Percentiles rank a stretch among this genome's conserved stretches.
These are phyloP conservation scores for Pterocles gutturalis DNA, from an alignment of 2,113 vertebrate species.

Conservation along the genomic window DNA sequence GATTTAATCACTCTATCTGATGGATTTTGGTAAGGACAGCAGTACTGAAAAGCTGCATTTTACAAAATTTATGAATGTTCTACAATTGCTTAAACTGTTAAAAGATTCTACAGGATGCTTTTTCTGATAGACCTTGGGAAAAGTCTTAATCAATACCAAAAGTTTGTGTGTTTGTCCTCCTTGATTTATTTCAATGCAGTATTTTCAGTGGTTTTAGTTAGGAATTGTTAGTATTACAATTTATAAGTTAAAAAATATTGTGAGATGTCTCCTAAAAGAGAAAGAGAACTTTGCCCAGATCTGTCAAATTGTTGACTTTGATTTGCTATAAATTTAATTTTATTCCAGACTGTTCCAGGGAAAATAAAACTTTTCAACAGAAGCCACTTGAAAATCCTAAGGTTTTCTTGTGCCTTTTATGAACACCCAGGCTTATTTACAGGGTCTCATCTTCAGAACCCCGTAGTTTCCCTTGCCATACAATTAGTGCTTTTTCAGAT, in stretches of 20 bases:
- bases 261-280: not conserved
- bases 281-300: not conserved
- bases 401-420: not conserved
- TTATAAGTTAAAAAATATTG: not conserved
- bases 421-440: not conserved
- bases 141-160: not conserved
- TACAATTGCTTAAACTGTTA: not conserved
- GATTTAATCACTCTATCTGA: conserved; percentile 72
- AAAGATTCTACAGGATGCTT: not conserved
- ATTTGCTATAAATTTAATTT: not conserved
- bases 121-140: not conserved
- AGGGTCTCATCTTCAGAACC: not conserved
- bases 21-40: conserved; percentile 16
- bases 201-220: not conserved
- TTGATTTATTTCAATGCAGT: not conserved
- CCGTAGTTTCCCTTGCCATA: not conserved
- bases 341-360: not conserved
- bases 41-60: conserved; percentile 36
- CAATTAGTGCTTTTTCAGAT: not conserved
- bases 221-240: not conserved
- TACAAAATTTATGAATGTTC: not conserved
- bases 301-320: not conserved
- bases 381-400: not conserved
- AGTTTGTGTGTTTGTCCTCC: not conserved
- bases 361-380: not conserved